Evolutionary conservation across 2,113 vertebrate genomes (phyloP).

Genomic region (Aix galericulata): DNA sequence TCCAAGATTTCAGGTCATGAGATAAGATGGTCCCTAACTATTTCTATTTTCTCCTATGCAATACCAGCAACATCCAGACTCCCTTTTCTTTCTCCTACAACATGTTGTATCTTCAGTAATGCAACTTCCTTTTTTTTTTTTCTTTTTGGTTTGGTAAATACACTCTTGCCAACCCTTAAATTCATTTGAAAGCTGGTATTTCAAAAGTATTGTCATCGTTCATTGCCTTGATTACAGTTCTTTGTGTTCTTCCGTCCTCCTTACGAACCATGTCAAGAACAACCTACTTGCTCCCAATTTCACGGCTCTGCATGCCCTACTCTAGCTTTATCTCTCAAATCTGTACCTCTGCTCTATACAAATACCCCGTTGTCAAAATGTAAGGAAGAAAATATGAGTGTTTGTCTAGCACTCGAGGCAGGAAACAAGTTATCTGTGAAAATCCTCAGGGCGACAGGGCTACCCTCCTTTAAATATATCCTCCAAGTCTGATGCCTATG

Average conservation of each 20-base stretch:
- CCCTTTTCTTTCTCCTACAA: neutral
- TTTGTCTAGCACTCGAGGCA: neutral
- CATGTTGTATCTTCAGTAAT: neutral
- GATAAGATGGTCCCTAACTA: neutral
- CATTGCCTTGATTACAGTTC: neutral
- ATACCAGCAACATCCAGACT: neutral
- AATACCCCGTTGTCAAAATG: neutral
- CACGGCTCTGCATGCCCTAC: neutral
- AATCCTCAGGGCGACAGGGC: constrained; percentile 1
- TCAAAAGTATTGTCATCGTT: neutral
- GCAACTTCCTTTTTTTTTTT: neutral
- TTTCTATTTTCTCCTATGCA: neutral
- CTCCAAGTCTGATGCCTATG: neutral
- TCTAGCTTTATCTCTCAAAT: neutral
- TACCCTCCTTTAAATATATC: neutral
- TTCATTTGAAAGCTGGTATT: neutral
- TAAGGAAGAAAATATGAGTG: neutral
- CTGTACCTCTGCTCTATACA: neutral
- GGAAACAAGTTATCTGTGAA: neutral
- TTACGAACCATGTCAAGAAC: neutral
- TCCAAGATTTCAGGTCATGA: neutral
- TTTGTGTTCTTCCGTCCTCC: neutral
- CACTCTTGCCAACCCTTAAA: neutral
- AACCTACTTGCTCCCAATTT: neutral
- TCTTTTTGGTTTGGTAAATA: neutral